Percentiles rank a stretch among this genome's conserved stretches.
Evolutionary conservation across 2,888 invertebrate genomes (phyloP).

Genomic region (Pammene fasciana): DNA sequence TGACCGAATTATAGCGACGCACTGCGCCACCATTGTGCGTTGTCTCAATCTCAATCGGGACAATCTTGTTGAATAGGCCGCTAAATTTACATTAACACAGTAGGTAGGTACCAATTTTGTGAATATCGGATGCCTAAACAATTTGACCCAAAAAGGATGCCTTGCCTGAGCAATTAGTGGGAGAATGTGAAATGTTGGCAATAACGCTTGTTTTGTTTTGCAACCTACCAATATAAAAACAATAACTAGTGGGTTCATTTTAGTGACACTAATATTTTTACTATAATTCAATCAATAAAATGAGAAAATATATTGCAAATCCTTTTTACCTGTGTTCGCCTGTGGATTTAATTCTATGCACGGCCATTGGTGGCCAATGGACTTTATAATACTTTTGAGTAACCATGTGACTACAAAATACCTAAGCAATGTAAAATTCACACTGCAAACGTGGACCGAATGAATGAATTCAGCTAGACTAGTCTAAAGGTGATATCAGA

Average conservation of each 20-base stretch:
- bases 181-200: constrained; percentile 3
- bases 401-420: no score
- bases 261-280: no score
- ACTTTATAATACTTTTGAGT: no score
- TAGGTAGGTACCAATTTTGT: constrained; percentile 11
- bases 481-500: no score
- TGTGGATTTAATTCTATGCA: no score
- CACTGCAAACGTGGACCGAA: no score
- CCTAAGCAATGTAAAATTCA: no score
- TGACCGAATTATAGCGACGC: constrained; percentile 63
- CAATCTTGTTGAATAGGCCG: constrained; percentile 30
- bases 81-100: constrained; percentile 21
- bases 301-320: no score
- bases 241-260: no score
- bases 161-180: constrained; percentile 2
- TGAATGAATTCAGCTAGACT: no score
- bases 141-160: constrained; percentile 3
- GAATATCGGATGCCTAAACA: neutral
- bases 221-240: neutral
- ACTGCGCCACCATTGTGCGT: constrained; percentile 64
- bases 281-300: neutral
- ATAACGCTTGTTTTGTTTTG: neutral
- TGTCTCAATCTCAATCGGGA: constrained; percentile 44
- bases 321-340: no score
- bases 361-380: no score